Base-by-base conservation (phyloP, 2,113 vertebrate genomes). In the Misgurnus anguillicaudatus region DNA sequence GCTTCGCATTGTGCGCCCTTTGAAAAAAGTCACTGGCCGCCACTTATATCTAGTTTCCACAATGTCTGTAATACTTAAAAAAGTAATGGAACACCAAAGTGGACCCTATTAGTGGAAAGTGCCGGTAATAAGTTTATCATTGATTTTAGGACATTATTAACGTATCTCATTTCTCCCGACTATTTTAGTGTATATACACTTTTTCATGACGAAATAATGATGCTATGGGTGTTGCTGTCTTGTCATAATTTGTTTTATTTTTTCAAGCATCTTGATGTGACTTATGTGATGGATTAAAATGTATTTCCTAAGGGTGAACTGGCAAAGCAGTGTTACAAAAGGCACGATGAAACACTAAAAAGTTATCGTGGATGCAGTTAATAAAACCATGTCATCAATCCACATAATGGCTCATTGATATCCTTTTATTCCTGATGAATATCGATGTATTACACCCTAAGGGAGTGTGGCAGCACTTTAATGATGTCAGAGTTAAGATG, bases 351-450 rank as follows among this genome's bases (percentile, higher is more conserved):
- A 57, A 55, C 68, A 39, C 45, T 17, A 36, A 58, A 47, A 72
- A 6, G 8, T 11, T 13, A 39, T 39, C 5, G n/a, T 11, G n/a
- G 17, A 60, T 60, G 36, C 55, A 58, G 3, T 60, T 24, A 73
- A 73, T 58, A 73, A 58, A 58, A 73, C 6, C 6, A 19, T 57
- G 53, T 8, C 51, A 55, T 71, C 38, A 73, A 58, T 55, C 36
- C 68, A 19, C 31, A 6, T 0, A 9, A 55, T 39, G 48, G 9
- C 48, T 55, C 24, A 55, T 36, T 70, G 67, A 69, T 69, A 10
- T 69, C 24, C 16, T 55, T 69, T 9, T 48, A 31, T 31, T 51
- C 45, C 45, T 31, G 3, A 19, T 2, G 5, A 4, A 4, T 72
- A 60, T 73, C 58, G 70, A 73, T 58, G 42, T 58, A 58, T 9